Evolutionary conservation across 2,113 vertebrate genomes (phyloP).

Genomic region (Gymnorhina tibicen): DNA sequence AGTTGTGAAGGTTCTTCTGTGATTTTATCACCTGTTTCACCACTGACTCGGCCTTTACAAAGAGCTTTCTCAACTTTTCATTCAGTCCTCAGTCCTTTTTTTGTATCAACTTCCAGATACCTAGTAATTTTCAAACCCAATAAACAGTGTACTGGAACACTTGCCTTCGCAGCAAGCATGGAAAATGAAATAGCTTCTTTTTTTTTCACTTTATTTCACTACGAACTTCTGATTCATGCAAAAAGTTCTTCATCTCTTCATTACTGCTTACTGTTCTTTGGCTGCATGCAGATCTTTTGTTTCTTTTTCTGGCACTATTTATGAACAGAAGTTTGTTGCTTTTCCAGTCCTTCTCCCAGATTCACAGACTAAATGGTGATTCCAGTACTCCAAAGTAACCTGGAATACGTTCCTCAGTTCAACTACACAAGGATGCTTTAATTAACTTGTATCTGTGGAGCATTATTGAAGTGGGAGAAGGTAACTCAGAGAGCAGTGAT

Average conservation of each 20-base stretch:
- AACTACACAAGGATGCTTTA: not conserved
- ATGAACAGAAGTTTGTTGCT: not conserved
- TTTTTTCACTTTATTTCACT: not conserved
- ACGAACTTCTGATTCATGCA: not conserved
- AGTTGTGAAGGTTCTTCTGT: not conserved
- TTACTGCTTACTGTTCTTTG: not conserved
- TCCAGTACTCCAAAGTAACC: not conserved
- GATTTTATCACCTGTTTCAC: not conserved
- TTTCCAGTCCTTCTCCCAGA: not conserved
- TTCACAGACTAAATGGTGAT: not conserved
- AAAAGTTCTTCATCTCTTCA: not conserved
- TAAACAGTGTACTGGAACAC: not conserved
- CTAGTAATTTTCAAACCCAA: not conserved
- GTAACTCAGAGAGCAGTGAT: not conserved
- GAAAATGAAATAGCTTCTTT: not conserved
- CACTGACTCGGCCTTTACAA: not conserved
- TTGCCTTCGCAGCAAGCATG: not conserved
- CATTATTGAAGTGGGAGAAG: not conserved
- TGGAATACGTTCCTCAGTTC: not conserved
- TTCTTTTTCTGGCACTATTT: not conserved
- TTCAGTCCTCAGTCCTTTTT: not conserved
- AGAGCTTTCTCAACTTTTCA: not conserved
- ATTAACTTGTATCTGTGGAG: not conserved
- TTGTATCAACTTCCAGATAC: not conserved
- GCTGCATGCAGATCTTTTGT: not conserved